A percentile compares a stretch with the other conserved stretches of the same genome.
These are phyloP conservation scores for Tetragonula carbonaria DNA, from an alignment of 2,888 invertebrate species.

Conservation along the genomic window DNA sequence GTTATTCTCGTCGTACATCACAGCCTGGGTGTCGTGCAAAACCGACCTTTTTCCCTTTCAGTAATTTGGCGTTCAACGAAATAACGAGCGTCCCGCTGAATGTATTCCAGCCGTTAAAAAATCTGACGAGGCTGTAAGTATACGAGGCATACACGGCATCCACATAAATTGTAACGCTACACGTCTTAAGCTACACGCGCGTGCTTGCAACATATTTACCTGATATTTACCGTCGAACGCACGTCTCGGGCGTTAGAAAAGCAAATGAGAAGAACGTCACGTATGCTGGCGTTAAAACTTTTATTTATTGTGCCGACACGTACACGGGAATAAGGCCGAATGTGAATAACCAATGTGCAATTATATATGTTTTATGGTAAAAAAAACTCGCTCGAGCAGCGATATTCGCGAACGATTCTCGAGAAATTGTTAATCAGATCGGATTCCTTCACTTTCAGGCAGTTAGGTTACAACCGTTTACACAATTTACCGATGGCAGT, in stretches of 20 bases:
- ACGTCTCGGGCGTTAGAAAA: constrained; percentile 39
- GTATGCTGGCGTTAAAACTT: constrained; percentile 58
- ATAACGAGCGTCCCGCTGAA: constrained; percentile 83
- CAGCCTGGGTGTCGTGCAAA: neutral
- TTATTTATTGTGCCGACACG: constrained; percentile 51
- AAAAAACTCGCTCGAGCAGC: neutral
- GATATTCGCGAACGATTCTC: neutral
- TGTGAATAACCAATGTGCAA: neutral
- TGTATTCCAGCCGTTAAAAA: constrained; percentile 82
- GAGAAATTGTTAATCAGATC: neutral
- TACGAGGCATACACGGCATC: constrained; percentile 27
- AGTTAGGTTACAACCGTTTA: constrained; percentile 80
- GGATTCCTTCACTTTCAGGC: constrained; percentile 66
- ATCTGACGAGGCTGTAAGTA: constrained; percentile 85
- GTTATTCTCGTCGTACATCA: constrained; percentile 21
- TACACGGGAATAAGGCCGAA: constrained; percentile 24
- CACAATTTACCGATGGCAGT: constrained; percentile 73
- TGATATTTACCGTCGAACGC: constrained; percentile 62
- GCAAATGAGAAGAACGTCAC: constrained; percentile 65
- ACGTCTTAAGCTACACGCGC: constrained; percentile 60
- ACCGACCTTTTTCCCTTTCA: constrained; percentile 72
- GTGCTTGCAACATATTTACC: constrained; percentile 66
- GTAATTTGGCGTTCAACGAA: constrained; percentile 85
- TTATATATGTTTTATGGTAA: constrained; percentile 3
- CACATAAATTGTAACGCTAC: constrained; percentile 53